Base-by-base conservation (phyloP, 2,797 vertebrate species). In the Periophthalmus magnuspinnatus region DNA sequence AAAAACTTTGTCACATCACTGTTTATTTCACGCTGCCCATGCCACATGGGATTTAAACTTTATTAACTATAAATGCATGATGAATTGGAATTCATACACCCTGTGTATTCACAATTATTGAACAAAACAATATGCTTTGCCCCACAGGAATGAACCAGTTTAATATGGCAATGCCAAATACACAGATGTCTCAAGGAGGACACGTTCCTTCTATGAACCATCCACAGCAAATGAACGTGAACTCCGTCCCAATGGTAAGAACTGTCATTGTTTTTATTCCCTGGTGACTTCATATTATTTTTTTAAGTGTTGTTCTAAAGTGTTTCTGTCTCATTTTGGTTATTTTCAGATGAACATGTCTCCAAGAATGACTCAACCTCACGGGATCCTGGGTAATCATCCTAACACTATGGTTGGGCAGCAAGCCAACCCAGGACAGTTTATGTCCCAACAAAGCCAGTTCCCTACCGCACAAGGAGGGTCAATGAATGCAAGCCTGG, bases 151-250 rank as follows among this genome's bases (percentile, higher is more conserved):
- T 98, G 85, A 97, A 93, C 93, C 96, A 97, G 86, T 99, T 97
- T 90, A 96, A 95, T 85, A 94, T 99, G 92, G 92, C 96, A 82
- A 94, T 97, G 95, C 96, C 95, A 88, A 98, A 95, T 67, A 94
- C 96, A 67, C 96, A 95, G 91, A 95, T 98, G 93, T 93, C 97
- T 74, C 95, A 95, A 85, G 96, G 95, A 78, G 89, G 95, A 0
- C 96, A 96, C 7, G 94, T 96, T 24, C 94, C 95, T 32, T 98
- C 98, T 1, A 97, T 98, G 95, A 98, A 92, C 93, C 98, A 98
- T 83, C 92, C 95, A 5, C 96, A 95, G 70, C 97, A 96, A 76
- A 96, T 99, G 91, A 98, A 94, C 94, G 95, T 99, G 94, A 93
- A 93, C 88, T 94, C 96, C 0, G 95, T 96, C 77, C 94, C 96